phyloP scores from a whole-genome alignment of 2,113 vertebrate species.

The Oryzias woworae region DNA sequence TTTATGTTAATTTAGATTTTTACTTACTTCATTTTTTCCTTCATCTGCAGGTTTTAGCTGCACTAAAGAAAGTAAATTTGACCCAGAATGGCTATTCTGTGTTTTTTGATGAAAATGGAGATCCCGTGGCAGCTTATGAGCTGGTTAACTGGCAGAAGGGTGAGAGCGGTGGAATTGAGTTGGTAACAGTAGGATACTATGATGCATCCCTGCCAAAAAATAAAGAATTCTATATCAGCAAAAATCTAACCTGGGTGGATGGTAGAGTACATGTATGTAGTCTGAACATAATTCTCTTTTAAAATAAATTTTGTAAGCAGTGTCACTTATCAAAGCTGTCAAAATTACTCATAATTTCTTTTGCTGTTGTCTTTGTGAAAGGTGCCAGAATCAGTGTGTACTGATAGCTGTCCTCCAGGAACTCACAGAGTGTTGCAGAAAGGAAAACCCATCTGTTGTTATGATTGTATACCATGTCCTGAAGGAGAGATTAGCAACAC shows the following conservation, averaged over 20 bases:
- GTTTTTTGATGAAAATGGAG: slow-evolving; percentile 77
- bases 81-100: slow-evolving; percentile 71
- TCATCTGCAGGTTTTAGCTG: slow-evolving; percentile 63
- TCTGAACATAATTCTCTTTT: background rate
- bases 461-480: slow-evolving; percentile 68
- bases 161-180: slow-evolving; percentile 51
- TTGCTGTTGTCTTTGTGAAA: slow-evolving; percentile 28
- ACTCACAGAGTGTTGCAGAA: slow-evolving; percentile 67
- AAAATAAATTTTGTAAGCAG: background rate
- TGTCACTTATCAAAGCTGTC: no score
- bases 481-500: slow-evolving; percentile 76
- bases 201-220: slow-evolving; percentile 60
- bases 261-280: slow-evolving; percentile 44
- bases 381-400: slow-evolving; percentile 64
- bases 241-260: slow-evolving; percentile 57
- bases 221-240: slow-evolving; percentile 58
- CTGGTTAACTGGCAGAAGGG: slow-evolving; percentile 80
- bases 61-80: slow-evolving; percentile 74
- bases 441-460: slow-evolving; percentile 70
- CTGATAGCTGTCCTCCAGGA: slow-evolving; percentile 63
- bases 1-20: background rate
- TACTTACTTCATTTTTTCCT: background rate
- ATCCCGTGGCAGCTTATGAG: slow-evolving; percentile 78
- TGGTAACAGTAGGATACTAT: slow-evolving; percentile 65
- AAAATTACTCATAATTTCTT: slow-evolving; percentile 44